A percentile compares a stretch with the other conserved stretches of the same genome.
Conservation (phyloP, 2,113 vertebrate genomes). For the Synodontis membranacea region DNA sequence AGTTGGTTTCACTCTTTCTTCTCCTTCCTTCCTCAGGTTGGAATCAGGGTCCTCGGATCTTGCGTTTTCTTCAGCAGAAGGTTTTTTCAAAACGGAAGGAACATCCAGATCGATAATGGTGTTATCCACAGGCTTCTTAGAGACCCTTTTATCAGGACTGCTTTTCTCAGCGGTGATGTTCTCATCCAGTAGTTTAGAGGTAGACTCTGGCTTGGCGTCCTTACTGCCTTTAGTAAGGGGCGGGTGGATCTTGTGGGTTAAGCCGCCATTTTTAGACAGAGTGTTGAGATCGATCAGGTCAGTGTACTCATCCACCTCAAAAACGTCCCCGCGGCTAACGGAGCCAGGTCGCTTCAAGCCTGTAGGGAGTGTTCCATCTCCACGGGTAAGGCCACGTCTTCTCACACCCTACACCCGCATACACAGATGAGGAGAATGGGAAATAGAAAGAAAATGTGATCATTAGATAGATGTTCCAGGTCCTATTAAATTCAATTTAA, state of each 20-base stretch:
- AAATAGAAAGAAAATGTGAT: too few relatives aligned
- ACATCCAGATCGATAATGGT: constrained; percentile 63
- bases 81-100: constrained; percentile 50
- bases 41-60: constrained; percentile 49
- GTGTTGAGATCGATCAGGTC: constrained; percentile 66
- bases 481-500: too few relatives aligned
- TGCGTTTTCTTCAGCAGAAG: constrained; percentile 29
- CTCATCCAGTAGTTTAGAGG: constrained; percentile 67
- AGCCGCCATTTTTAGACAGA: constrained; percentile 55
- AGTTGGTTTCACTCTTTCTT: constrained; percentile 26
- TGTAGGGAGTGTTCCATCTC: constrained; percentile 66
- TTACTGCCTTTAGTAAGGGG: constrained; percentile 57
- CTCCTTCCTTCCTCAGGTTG: constrained; percentile 46
- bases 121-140: constrained; percentile 62
- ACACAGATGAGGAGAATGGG: too few relatives aligned
- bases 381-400: constrained; percentile 60
- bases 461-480: too few relatives aligned
- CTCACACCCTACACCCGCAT: constrained; percentile 44
- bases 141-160: constrained; percentile 41
- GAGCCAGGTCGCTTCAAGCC: constrained; percentile 58
- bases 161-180: constrained; percentile 78
- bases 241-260: constrained; percentile 53
- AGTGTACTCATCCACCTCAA: constrained; percentile 74
- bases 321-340: constrained; percentile 63
- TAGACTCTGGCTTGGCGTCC: constrained; percentile 69